phyloP scores from a whole-genome alignment of 2,888 invertebrate genomes.

The Epinotia bilunana region DNA sequence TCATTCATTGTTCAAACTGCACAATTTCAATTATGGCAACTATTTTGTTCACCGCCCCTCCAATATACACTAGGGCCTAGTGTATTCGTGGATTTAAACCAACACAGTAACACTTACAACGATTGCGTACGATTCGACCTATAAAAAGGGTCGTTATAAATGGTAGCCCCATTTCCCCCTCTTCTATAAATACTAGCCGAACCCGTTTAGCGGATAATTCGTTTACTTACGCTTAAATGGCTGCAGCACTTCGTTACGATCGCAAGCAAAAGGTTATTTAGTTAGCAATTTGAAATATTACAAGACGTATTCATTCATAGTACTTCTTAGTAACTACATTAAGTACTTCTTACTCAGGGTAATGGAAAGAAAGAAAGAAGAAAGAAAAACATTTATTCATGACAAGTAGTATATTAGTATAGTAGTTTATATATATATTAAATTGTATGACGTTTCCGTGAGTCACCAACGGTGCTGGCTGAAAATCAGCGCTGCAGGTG shows the following conservation, averaged over 20 bases:
- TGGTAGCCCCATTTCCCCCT: slow-evolving; percentile 18
- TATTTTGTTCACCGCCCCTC: no score
- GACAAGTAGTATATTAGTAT: no score
- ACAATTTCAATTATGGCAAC: no score
- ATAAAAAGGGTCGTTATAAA: slow-evolving; percentile 28
- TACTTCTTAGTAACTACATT: not conserved
- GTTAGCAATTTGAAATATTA: not conserved
- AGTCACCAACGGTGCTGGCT: no score
- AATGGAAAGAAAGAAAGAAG: no score
- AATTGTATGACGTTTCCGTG: no score
- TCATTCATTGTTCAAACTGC: no score
- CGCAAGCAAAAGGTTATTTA: slow-evolving; percentile 9
- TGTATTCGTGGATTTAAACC: not conserved
- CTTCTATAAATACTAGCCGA: slow-evolving; percentile 55
- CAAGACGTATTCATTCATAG: not conserved
- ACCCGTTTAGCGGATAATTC: slow-evolving; percentile 54
- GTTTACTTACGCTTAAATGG: slow-evolving; percentile 54
- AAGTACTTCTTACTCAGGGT: no score
- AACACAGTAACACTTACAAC: not conserved
- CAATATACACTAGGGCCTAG: not conserved
- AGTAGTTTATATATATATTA: no score
- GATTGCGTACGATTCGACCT: slow-evolving; percentile 12
- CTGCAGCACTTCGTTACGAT: slow-evolving; percentile 18
- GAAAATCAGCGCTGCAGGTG: no score
- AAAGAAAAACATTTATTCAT: no score